Conservation (phyloP, 2,888 invertebrate genomes). For the Beris morrisii region DNA sequence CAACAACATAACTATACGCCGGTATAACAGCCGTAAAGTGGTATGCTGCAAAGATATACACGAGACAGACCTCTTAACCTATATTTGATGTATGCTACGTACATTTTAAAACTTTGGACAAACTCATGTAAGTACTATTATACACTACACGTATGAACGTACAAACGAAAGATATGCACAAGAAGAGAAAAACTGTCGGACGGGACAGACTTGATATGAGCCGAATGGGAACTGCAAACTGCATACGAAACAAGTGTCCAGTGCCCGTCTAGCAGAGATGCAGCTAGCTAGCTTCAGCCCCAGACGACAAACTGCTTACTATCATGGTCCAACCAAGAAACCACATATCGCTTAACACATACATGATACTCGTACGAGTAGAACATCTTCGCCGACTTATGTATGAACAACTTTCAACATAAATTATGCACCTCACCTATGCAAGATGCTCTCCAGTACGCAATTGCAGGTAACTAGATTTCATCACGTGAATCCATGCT, state of each 20-base stretch:
- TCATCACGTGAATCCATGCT: background rate
- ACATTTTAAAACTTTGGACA: slow-evolving; percentile 7
- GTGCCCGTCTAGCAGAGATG: slow-evolving; percentile 22
- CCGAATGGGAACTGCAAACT: background rate
- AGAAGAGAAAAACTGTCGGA: slow-evolving; percentile 13
- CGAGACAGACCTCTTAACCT: slow-evolving; percentile 32
- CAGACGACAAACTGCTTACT: background rate
- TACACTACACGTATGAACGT: background rate
- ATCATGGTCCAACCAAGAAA: slow-evolving; percentile 1
- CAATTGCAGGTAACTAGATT: slow-evolving; percentile 15
- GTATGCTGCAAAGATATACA: background rate
- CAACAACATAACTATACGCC: too few relatives aligned
- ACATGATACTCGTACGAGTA: background rate
- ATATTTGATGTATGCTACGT: slow-evolving; percentile 24
- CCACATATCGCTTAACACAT: background rate
- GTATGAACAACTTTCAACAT: slow-evolving; percentile 22
- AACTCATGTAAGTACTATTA: background rate
- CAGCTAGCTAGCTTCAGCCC: background rate
- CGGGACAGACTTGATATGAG: slow-evolving; percentile 16
- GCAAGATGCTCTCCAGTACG: background rate
- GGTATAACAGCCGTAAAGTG: too few relatives aligned
- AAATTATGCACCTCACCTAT: slow-evolving; percentile 18
- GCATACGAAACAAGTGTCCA: slow-evolving; percentile 18
- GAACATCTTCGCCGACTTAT: slow-evolving; percentile 11
- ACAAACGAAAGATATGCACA: slow-evolving; percentile 9